Conservation (phyloP, 1,140 invertebrate species). For the Tetraneura akinire region DNA sequence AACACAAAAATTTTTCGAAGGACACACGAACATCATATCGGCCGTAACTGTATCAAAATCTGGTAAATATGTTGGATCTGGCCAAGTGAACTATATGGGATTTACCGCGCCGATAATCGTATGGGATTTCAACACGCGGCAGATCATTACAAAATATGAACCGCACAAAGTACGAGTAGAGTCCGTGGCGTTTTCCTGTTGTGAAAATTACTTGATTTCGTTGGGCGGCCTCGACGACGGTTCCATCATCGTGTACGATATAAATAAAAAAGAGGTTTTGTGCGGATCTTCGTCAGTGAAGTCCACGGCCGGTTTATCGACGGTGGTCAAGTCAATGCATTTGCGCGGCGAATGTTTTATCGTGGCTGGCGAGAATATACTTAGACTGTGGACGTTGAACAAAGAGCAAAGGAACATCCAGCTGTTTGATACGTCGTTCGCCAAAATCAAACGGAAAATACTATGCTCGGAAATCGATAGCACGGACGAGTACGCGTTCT, state of each 20-base stretch:
- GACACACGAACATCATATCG: slow-evolving; percentile 82
- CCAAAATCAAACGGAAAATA: slow-evolving; percentile 69
- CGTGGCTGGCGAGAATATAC: slow-evolving; percentile 72
- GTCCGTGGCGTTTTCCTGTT: slow-evolving; percentile 77
- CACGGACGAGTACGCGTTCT: slow-evolving; percentile 74
- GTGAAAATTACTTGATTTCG: slow-evolving; percentile 79
- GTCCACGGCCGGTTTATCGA: slow-evolving; percentile 68
- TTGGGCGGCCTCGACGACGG: slow-evolving; percentile 88
- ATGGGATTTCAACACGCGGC: slow-evolving; percentile 76
- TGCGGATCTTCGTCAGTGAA: slow-evolving; percentile 67
- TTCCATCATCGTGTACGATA: slow-evolving; percentile 76
- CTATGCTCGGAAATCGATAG: slow-evolving; percentile 65
- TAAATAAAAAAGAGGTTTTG: slow-evolving; percentile 65
- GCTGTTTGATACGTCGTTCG: slow-evolving; percentile 71
- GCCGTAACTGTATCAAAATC: slow-evolving; percentile 75
- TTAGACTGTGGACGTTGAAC: slow-evolving; percentile 77
- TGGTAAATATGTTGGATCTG: slow-evolving; percentile 83
- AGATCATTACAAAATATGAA: slow-evolving; percentile 69
- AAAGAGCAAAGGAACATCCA: slow-evolving; percentile 68
- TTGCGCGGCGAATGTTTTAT: slow-evolving; percentile 66
- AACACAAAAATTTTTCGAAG: slow-evolving; percentile 75
- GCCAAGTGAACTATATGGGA: slow-evolving; percentile 85
- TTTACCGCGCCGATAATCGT: slow-evolving; percentile 72
- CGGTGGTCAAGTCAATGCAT: slow-evolving; percentile 64
- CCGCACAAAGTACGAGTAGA: slow-evolving; percentile 86